Base-by-base conservation (phyloP, 2,113 vertebrate genomes). In the Lepidiolamprologus cunningtoni region DNA sequence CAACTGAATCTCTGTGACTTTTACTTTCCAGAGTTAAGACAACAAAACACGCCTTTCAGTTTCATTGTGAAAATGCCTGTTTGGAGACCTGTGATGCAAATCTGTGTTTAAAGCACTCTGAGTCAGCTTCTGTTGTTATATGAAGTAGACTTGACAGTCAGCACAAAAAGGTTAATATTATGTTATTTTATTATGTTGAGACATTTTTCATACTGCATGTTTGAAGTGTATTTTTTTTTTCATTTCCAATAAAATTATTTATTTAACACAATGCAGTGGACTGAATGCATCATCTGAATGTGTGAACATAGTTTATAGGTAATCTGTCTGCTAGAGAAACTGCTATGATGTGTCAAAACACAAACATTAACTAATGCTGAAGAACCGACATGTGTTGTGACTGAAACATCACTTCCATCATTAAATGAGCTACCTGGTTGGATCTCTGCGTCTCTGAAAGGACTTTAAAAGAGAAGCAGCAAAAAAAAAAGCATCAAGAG, bases 311-410 rank as follows among this genome's bases (percentile, higher is more conserved):
- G 58, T 63, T 63, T 63, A 33, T 2, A 33, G 28, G 58, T n/a
- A 2, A 63, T 63, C 31, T 33, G 58, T 35, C 3, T 35, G 1
- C 58, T 63, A 35, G 8, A 12, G 17, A 63, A 63, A 35, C 58
- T 35, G 31, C 17, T n/a, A 63, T 35, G 31, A 35, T n/a, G 31
- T 63, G 0, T 35, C 58, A 63, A 1, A 63, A 63, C 17, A 63
- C 0, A 0, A 61, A 61, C 57, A 61, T 61, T 33, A 33, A 33
- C 28, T 19, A 61, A 61, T 61, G 16, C 9, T 61, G 0, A 61
- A 33, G 58, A 61, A 61, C 16, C 1, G 5, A 33, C 58, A 33
- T 10, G 28, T 61, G 57, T 19, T 61, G 0, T 33, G 16, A 63
- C 58, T 63, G 58, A 0, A 63, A 35, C 58, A 33, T 35, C 16